Evolutionary conservation across 2,888 invertebrate species (phyloP), one percentile per base, ranked within the genome.

Genomic region (Caenorhabditis sp.): DNA sequence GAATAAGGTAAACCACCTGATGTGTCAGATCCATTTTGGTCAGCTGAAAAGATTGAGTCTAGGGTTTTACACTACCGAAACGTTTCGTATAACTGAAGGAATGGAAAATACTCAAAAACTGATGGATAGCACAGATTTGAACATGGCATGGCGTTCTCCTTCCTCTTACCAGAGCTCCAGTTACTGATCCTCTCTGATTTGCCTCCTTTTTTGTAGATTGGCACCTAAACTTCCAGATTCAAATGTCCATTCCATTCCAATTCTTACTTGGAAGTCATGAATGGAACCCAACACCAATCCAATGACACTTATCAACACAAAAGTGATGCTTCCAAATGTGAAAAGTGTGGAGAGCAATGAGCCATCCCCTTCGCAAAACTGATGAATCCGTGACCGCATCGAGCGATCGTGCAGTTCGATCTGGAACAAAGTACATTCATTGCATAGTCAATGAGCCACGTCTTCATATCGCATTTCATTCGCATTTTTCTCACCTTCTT

Each of bases 211-310:
- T 87, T 87, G 26, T 61, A 50, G 50, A 85, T 85, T n/a, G 86
- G 86, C 2, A 87, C 87, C 84, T 87, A 35, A 51, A 84, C 35
- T n/a, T 15, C 5, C 6, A 9, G 0, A 51, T 22, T 40, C 13
- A 13, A 8, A 13, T 13, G 13, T 11, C 40, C 40, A 40, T 5
- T 13, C 40, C 32, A 24, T 28, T 47, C 28, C 40, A 26, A 13
- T n/a, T 18, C n/a, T 62, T 8, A 89, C 87, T 79, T 90, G 90
- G 40, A 90, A 80, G 2, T 89, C 90, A 40, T 88, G 88, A 60
- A 90, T 89, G 1, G 89, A 88, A 13, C 90, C 90, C n/a, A 90
- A 69, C 3, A 90, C 87, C 24, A 90, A 82, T 26, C 90, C 90
- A 32, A 88, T 83, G 11, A 90, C 90, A 18, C 89, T 89, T 61